These are phyloP conservation scores for Gymnobelideus leadbeateri DNA, from an alignment of 2,113 vertebrate species.

Conservation along the genomic window DNA sequence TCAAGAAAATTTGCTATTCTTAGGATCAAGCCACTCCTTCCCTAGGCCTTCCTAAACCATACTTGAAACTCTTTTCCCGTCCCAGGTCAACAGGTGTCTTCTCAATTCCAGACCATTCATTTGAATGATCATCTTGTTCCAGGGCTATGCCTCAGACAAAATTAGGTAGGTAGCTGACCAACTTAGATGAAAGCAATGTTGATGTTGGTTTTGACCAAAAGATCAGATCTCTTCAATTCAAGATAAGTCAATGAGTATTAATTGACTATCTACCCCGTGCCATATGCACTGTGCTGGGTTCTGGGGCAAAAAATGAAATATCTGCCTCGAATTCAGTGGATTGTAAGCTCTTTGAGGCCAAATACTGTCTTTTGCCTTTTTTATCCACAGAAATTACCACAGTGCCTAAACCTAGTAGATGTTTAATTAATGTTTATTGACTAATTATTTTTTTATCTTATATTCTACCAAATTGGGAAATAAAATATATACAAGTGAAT, in stretches of 20 bases:
- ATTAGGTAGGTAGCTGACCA: background rate
- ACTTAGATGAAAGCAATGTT: background rate
- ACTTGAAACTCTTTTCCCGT: constrained; percentile 35
- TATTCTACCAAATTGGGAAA: background rate
- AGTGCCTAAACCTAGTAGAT: background rate
- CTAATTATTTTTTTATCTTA: background rate
- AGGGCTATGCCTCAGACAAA: background rate
- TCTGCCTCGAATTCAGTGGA: background rate
- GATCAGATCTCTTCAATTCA: background rate
- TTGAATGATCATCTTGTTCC: constrained; percentile 19
- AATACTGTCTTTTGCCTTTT: background rate
- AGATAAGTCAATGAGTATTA: background rate
- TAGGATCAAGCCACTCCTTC: background rate
- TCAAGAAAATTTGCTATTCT: constrained; percentile 66
- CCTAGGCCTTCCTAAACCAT: background rate
- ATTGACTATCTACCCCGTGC: background rate
- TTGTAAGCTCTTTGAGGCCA: background rate
- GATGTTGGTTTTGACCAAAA: background rate
- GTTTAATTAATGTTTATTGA: background rate
- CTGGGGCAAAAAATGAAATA: background rate
- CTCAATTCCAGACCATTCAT: background rate
- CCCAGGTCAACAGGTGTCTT: constrained; percentile 13
- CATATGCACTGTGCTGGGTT: background rate
- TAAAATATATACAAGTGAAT: background rate
- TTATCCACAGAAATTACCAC: background rate